Evolutionary conservation across 2,797 vertebrate genomes (phyloP).

Genomic region (Pseudomugil tenellus): DNA sequence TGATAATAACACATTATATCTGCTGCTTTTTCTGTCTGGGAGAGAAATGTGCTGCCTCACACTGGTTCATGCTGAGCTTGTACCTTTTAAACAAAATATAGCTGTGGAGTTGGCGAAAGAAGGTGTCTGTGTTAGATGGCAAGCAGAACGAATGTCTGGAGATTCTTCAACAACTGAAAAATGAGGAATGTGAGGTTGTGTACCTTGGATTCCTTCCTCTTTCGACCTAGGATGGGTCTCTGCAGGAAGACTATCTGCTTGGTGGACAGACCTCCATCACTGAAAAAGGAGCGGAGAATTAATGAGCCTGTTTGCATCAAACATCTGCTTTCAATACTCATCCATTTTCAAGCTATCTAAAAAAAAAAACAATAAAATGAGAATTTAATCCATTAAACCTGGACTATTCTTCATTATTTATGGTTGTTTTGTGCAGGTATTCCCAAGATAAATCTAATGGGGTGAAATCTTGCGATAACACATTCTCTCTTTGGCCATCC

Average conservation of each 20-base stretch:
- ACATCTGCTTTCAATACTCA: not conserved
- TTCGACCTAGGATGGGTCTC: slow-evolving; percentile 92
- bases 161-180: slow-evolving; percentile 42
- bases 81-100: slow-evolving; percentile 57
- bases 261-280: slow-evolving; percentile 94
- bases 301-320: slow-evolving; percentile 1
- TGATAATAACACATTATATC: slow-evolving; percentile 41
- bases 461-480: slow-evolving; percentile 8
- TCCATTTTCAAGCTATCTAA: slow-evolving; percentile 8
- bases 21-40: slow-evolving; percentile 27
- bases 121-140: slow-evolving; percentile 26
- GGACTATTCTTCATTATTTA: slow-evolving; percentile 23
- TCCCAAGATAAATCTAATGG: slow-evolving; percentile 6
- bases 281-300: slow-evolving; percentile 62
- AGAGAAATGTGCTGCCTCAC: slow-evolving; percentile 12
- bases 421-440: slow-evolving; percentile 14
- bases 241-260: slow-evolving; percentile 99
- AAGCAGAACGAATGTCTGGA: slow-evolving; percentile 35
- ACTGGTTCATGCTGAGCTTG: slow-evolving; percentile 20
- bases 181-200: slow-evolving; percentile 56
- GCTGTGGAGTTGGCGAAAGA: slow-evolving; percentile 25
- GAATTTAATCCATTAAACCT: not conserved
- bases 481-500: slow-evolving; percentile 15
- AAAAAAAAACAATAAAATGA: not conserved
- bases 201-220: slow-evolving; percentile 95